Evolutionary conservation across 2,113 vertebrate genomes (phyloP), one percentile per base, ranked within the genome.

Genomic region (Xiphorhynchus elegans): DNA sequence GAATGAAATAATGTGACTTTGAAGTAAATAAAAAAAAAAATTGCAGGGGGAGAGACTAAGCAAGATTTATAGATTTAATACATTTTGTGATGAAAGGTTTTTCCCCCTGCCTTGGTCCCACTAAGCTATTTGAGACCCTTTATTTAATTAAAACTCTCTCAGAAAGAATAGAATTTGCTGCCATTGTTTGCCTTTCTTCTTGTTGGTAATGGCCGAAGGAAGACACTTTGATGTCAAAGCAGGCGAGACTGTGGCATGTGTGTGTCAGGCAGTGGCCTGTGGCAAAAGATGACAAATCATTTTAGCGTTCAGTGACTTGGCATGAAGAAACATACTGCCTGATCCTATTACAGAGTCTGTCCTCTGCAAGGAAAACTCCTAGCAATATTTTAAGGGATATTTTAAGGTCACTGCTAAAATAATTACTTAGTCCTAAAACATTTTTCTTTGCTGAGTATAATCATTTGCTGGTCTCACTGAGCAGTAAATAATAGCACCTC

Each of bases 251-350:
- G 31, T 73, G 87, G 84, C 78, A 87, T 96, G 85, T 90, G 89
- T 91, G 90, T 88, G 82, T 96, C 92, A 96, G 87, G 87, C 94
- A 94, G 70, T 52, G 75, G 84, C 93, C 93, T 92, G 87, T 47
- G 82, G 95, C 18, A 0, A 95, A 94, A 88, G 90, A 96, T 94
- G 93, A 95, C 85, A 93, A 93, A 87, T 78, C 83, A 89, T 92
- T 95, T 96, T 81, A 95, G 74, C 88, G 76, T 86, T 90, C 90
- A 83, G 73, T 92, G 92, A 96, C 92, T 88, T 93, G 92, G 93
- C 93, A 81, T 72, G 90, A 93, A 90, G 94, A 93, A 95, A 94
- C 79, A 58, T 42, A 47, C 88, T 93, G 96, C 86, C 93, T 44
- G 85, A 90, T 96, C 87, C 90, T 91, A 70, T 93, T 96, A 96